phyloP scores from a whole-genome alignment of 2,797 vertebrate genomes.

The Anomalospiza imberbis region DNA sequence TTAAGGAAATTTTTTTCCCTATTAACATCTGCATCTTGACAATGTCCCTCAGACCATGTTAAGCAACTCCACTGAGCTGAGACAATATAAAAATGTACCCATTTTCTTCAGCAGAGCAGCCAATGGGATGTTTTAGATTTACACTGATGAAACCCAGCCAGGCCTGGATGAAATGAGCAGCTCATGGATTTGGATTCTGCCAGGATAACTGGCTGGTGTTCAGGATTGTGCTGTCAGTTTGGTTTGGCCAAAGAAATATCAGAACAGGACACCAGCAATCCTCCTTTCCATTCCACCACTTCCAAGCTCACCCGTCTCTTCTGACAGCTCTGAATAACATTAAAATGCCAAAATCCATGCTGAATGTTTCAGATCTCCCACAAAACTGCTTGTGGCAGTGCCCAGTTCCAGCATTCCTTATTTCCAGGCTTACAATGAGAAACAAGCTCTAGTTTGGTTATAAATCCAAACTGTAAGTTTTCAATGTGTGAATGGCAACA shows the following conservation, averaged over 20 bases:
- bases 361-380: neutral
- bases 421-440: neutral
- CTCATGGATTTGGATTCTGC: neutral
- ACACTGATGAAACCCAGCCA: neutral
- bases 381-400: neutral
- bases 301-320: neutral
- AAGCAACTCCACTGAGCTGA: neutral
- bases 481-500: neutral
- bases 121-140: slow-evolving; percentile 19
- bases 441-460: neutral
- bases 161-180: neutral
- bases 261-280: neutral
- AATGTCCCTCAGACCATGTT: neutral
- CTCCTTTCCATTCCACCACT: neutral
- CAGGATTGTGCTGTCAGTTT: neutral
- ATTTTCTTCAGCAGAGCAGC: neutral
- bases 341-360: neutral
- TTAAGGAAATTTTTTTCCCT: neutral
- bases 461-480: neutral
- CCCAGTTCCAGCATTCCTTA: neutral
- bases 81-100: neutral
- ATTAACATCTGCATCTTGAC: slow-evolving; percentile 21
- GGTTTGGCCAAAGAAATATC: neutral
- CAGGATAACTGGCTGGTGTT: neutral
- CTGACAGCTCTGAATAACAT: neutral